Conservation (phyloP, 1,140 invertebrate species). For the Latrodectus geometricus region DNA sequence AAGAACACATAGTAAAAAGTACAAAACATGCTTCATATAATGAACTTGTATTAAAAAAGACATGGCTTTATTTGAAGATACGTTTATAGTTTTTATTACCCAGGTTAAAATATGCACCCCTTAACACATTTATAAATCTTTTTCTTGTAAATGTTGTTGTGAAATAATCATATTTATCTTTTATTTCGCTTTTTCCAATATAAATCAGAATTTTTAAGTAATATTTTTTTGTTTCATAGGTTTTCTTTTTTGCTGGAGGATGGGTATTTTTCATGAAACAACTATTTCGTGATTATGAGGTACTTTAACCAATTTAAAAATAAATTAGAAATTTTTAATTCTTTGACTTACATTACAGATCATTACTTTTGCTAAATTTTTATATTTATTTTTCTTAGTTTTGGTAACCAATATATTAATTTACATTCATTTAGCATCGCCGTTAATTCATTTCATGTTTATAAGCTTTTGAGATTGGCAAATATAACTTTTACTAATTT, state of each 20-base stretch:
- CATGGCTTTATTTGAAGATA: slow-evolving; percentile 79
- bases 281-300: slow-evolving; percentile 97
- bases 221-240: slow-evolving; percentile 74
- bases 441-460: too few relatives aligned
- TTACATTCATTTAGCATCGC: too few relatives aligned
- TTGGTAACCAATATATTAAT: too few relatives aligned
- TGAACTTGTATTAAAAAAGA: not conserved
- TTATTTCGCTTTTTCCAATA: not conserved
- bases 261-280: slow-evolving; percentile 99
- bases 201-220: not conserved
- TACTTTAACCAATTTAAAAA: slow-evolving; percentile 62
- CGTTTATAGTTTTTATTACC: slow-evolving; percentile 77
- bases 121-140: too few relatives aligned
- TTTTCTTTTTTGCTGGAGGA: slow-evolving; percentile 94
- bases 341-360: too few relatives aligned
- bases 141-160: not conserved
- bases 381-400: too few relatives aligned
- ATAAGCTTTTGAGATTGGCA: too few relatives aligned
- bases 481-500: too few relatives aligned
- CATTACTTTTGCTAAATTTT: too few relatives aligned
- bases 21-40: too few relatives aligned
- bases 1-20: too few relatives aligned
- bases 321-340: too few relatives aligned
- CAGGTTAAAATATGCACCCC: slow-evolving; percentile 72
- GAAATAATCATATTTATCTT: not conserved